Conservation (phyloP, 2,888 invertebrate genomes). For the Drosophila koepferae region DNA sequence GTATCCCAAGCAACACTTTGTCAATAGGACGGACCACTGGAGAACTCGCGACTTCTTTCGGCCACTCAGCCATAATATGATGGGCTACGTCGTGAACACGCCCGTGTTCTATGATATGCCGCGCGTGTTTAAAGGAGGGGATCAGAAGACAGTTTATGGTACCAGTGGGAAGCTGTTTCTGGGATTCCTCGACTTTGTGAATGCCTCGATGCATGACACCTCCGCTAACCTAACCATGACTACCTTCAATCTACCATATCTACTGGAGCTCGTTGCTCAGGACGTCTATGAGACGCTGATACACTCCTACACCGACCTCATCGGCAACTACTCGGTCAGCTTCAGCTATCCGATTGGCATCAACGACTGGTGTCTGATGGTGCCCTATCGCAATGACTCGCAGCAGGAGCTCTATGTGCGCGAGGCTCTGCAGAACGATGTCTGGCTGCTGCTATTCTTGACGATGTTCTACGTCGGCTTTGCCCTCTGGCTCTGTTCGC, state of each 20-base stretch:
- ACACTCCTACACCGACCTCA: conserved; percentile 70
- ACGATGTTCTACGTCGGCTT: conserved; percentile 58
- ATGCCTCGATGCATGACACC: conserved; percentile 70
- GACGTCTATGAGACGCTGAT: conserved; percentile 76
- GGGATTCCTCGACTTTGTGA: conserved; percentile 67
- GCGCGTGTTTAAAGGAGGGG: conserved; percentile 67
- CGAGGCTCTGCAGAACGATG: conserved; percentile 54
- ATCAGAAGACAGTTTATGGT: conserved; percentile 58
- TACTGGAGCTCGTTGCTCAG: conserved; percentile 51
- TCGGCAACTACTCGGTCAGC: conserved; percentile 40
- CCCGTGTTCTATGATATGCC: conserved; percentile 75
- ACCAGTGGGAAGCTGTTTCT: conserved; percentile 70
- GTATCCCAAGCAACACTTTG: conserved; percentile 61
- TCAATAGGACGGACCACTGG: conserved; percentile 71
- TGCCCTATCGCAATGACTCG: conserved; percentile 73
- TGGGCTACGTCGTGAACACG: conserved; percentile 68
- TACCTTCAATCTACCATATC: conserved; percentile 37
- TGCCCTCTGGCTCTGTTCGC: conserved; percentile 72
- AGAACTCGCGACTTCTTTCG: conserved; percentile 56
- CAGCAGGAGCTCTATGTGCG: conserved; percentile 65
- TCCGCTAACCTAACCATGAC: conserved; percentile 13
- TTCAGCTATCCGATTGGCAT: conserved; percentile 80
- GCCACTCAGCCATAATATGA: conserved; percentile 47
- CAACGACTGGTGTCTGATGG: conserved; percentile 81
- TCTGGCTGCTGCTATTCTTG: conserved; percentile 68